Conservation (phyloP, 2,888 invertebrate genomes). For the Phasia obesa region DNA sequence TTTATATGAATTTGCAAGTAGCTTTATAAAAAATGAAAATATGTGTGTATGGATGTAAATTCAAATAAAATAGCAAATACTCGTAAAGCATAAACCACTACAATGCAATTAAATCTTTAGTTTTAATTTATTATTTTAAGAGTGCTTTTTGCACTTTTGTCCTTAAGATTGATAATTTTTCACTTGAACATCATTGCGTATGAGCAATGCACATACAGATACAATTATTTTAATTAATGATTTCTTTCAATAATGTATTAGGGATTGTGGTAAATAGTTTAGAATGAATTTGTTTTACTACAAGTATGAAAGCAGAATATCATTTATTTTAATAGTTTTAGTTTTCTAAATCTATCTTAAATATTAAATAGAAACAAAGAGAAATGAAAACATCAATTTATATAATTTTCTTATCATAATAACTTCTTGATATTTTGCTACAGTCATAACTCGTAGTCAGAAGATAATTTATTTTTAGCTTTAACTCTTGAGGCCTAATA, state of each 20-base stretch:
- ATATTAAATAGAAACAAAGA: too few species aligned
- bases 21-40: too few species aligned
- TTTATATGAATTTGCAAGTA: too few species aligned
- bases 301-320: background rate
- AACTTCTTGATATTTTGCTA: background rate
- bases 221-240: background rate
- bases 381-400: slow-evolving; percentile 36
- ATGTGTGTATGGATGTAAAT: too few species aligned
- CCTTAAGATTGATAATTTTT: slow-evolving; percentile 24
- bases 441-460: slow-evolving; percentile 40
- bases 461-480: too few species aligned
- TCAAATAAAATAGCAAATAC: background rate
- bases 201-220: slow-evolving; percentile 16
- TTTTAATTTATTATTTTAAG: slow-evolving; percentile 18
- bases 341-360: too few species aligned
- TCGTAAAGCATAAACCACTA: slow-evolving; percentile 19
- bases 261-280: slow-evolving; percentile 45
- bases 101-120: background rate
- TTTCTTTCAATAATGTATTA: slow-evolving; percentile 29
- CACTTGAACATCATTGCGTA: slow-evolving; percentile 32
- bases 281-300: slow-evolving; percentile 7
- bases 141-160: background rate
- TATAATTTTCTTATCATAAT: background rate
- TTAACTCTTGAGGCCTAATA: too few species aligned
- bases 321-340: slow-evolving; percentile 48